These are phyloP conservation scores for Hymenochirus boettgeri DNA, from an alignment of 2,113 vertebrate species.

Conservation along the genomic window DNA sequence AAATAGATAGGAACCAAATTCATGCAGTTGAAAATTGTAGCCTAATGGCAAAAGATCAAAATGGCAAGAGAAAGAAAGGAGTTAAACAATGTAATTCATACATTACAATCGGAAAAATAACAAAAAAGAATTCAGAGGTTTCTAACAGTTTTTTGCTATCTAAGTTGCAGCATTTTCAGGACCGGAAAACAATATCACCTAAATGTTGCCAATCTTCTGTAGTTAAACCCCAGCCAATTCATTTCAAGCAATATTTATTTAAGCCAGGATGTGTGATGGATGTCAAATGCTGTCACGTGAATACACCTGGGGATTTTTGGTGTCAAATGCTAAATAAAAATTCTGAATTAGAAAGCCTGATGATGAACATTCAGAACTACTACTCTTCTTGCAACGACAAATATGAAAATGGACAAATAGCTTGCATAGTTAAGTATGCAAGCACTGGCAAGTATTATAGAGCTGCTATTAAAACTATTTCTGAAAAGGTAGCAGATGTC, in stretches of 20 bases:
- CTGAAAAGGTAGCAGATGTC: constrained; percentile 50
- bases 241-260: constrained; percentile 61
- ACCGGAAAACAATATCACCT: too few relatives aligned
- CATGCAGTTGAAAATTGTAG: neutral
- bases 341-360: constrained; percentile 65
- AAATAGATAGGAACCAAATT: constrained; percentile 35
- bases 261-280: constrained; percentile 66
- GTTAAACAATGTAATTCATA: constrained; percentile 1
- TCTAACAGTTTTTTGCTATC: too few relatives aligned
- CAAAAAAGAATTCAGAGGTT: constrained; percentile 7
- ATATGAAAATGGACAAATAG: constrained; percentile 59
- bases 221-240: too few relatives aligned
- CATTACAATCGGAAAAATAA: neutral
- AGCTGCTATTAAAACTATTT: constrained; percentile 58
- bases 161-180: too few relatives aligned
- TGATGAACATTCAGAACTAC: constrained; percentile 69
- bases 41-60: neutral
- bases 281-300: constrained; percentile 64
- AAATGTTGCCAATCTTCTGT: too few relatives aligned
- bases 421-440: constrained; percentile 68
- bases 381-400: constrained; percentile 59
- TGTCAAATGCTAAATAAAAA: constrained; percentile 68
- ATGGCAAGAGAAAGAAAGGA: neutral
- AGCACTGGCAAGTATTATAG: constrained; percentile 75
- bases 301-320: constrained; percentile 75